Evolutionary conservation across 2,888 invertebrate genomes (phyloP).

Genomic region (Prenolepis imparis): DNA sequence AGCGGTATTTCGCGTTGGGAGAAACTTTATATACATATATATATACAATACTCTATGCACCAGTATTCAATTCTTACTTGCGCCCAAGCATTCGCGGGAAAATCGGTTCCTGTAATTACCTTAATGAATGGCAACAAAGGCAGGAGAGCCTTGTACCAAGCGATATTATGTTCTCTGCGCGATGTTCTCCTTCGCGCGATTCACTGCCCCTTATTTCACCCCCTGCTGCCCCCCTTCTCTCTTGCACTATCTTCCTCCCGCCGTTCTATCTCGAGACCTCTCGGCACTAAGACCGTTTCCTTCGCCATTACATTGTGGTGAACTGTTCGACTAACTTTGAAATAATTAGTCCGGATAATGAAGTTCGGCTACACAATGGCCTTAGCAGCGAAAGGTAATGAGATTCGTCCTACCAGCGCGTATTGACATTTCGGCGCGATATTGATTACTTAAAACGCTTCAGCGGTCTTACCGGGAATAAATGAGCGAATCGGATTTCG

Average conservation of each 20-base stretch:
- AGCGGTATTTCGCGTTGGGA: slow-evolving; percentile 13
- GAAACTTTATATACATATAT: slow-evolving; percentile 8
- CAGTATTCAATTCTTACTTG: slow-evolving; percentile 71
- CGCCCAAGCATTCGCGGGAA: slow-evolving; percentile 67
- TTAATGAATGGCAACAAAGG: slow-evolving; percentile 80
- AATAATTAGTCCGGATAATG: slow-evolving; percentile 85
- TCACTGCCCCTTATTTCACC: slow-evolving; percentile 38
- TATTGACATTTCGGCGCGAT: slow-evolving; percentile 76
- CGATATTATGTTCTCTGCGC: slow-evolving; percentile 76
- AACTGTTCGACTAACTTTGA: slow-evolving; percentile 84
- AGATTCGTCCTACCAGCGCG: slow-evolving; percentile 77
- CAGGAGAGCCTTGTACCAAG: slow-evolving; percentile 64
- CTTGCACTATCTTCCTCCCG: slow-evolving; percentile 30
- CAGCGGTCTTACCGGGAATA: slow-evolving; percentile 63
- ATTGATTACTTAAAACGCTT: slow-evolving; percentile 79
- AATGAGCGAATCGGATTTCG: slow-evolving; percentile 65
- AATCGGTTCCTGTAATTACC: slow-evolving; percentile 81
- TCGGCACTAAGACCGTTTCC: slow-evolving; percentile 78
- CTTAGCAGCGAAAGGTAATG: slow-evolving; percentile 79
- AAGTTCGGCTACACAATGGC: slow-evolving; percentile 83
- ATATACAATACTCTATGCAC: slow-evolving; percentile 33
- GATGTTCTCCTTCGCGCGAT: slow-evolving; percentile 52
- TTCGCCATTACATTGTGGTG: slow-evolving; percentile 83
- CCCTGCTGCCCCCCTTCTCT: slow-evolving; percentile 2
- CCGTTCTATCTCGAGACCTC: slow-evolving; percentile 67